These are phyloP conservation scores for Entomobrya multifasciata DNA, from an alignment of 2,888 invertebrate species.

Conservation along the genomic window DNA sequence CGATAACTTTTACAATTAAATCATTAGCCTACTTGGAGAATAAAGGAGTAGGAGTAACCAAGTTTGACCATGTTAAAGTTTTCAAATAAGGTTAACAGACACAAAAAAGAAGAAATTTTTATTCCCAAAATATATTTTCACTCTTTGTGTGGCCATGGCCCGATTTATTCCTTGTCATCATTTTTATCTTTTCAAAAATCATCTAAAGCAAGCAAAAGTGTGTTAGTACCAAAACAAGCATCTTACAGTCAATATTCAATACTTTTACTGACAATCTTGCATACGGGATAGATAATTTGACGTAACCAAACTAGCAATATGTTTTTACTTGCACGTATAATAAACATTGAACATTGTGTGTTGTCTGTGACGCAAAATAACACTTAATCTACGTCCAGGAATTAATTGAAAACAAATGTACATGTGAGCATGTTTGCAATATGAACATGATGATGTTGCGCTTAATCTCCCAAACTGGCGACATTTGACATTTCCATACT, in stretches of 20 bases:
- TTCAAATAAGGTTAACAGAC: not conserved
- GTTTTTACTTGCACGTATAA: no score
- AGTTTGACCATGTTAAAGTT: no score
- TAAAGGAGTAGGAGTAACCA: no score
- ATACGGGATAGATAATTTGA: no score
- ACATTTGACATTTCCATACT: slow-evolving; percentile 8
- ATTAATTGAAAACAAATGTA: slow-evolving; percentile 53
- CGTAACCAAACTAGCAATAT: no score
- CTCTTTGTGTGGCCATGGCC: not conserved
- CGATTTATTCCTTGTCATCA: not conserved
- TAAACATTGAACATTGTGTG: no score
- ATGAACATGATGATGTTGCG: not conserved
- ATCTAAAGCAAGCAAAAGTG: no score
- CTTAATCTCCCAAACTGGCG: not conserved
- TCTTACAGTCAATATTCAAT: no score
- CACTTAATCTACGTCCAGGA: not conserved
- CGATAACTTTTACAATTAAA: slow-evolving; percentile 36
- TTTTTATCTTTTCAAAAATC: not conserved
- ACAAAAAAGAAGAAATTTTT: not conserved
- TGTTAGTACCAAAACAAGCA: no score
- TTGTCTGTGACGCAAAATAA: no score
- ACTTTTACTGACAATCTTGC: no score
- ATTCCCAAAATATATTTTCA: no score
- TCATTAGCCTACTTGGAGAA: slow-evolving; percentile 10
- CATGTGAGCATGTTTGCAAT: not conserved